Base-by-base conservation (phyloP, 2,113 vertebrate species). In the Amblyopsis rosae region DNA sequence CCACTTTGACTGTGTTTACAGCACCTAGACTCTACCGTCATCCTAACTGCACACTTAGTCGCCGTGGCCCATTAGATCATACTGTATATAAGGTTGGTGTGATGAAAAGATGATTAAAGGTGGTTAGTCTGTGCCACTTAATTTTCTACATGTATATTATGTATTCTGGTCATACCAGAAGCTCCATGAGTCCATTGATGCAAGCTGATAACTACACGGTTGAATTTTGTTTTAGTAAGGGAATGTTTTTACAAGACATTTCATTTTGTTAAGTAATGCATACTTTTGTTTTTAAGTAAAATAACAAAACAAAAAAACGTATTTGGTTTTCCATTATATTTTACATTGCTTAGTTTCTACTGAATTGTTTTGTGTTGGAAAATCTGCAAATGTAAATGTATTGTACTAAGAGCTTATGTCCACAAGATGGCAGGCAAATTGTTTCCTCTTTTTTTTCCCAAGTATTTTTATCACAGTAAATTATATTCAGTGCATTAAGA, bases 251-350 rank as follows among this genome's bases (percentile, higher is more conserved):
- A 79, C 69, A 72, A 32, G 46, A 48, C 70, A 65, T 75, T 84
- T 17, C 65, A 88, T 59, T 69, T 73, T 63, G 58, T 80, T 41
- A 6, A 41, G 67, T 70, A 60, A 69, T 72, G 66, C 89, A 76
- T 85, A 65, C 62, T 89, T 71, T 87, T 86, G 70, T 75, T 89
- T 70, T 88, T 79, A 86, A 87, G 69, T 63, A 16, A 56, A 51
- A 51, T 15, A 11, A 51, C 9, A 51, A 55, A 59, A 6, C n/a
- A 50, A 58, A 57, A 45, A 58, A 41, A 59, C 5, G 1, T 41
- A 33, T 5, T 12, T 41, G 12, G 2, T 47, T 5, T 46, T 16
- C n/a, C 17, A 11, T 46, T 13, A 16, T 62, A 19, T 48, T 3
- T 0, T 17, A 7, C 67, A 0, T 67, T 46, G 1, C 9, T 50